Evolutionary conservation across 2,888 invertebrate genomes (phyloP).

Genomic region (Dinocampus coccinellae): DNA sequence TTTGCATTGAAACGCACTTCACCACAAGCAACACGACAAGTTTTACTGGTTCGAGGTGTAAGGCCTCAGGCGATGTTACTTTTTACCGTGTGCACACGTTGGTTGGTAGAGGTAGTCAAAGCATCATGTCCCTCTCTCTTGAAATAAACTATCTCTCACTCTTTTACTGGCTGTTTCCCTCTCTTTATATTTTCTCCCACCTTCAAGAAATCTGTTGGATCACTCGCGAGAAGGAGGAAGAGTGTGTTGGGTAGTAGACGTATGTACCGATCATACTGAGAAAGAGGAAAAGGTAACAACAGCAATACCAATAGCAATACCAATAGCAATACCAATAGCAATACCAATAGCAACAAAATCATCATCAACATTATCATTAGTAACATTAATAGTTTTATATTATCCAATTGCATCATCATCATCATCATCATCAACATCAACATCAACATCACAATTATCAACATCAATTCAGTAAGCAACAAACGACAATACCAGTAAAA

Average conservation of each 20-base stretch:
- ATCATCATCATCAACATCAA: background rate
- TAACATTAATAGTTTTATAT: no score
- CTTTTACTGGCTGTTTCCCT: constrained; percentile 1
- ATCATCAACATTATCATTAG: background rate
- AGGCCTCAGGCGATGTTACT: constrained; percentile 63
- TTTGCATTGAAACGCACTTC: constrained; percentile 38
- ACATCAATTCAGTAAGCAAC: background rate
- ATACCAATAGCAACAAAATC: no score
- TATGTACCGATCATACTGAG: constrained; percentile 5
- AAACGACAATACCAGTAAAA: background rate
- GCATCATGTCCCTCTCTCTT: constrained; percentile 30
- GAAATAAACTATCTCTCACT: constrained; percentile 9
- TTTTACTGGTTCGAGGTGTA: constrained; percentile 68
- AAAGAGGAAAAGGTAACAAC: constrained; percentile 9
- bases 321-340: no score
- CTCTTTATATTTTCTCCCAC: constrained; percentile 18
- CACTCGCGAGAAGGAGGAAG: background rate
- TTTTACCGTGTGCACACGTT: constrained; percentile 48
- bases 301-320: background rate
- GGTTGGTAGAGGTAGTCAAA: constrained; percentile 41
- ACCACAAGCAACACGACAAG: constrained; percentile 61
- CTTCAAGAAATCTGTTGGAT: constrained; percentile 1
- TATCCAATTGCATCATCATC: background rate
- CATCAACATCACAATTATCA: background rate
- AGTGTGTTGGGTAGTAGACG: background rate